Evolutionary conservation across 2,888 invertebrate species (phyloP).

Genomic region (Callinectes sapidus): DNA sequence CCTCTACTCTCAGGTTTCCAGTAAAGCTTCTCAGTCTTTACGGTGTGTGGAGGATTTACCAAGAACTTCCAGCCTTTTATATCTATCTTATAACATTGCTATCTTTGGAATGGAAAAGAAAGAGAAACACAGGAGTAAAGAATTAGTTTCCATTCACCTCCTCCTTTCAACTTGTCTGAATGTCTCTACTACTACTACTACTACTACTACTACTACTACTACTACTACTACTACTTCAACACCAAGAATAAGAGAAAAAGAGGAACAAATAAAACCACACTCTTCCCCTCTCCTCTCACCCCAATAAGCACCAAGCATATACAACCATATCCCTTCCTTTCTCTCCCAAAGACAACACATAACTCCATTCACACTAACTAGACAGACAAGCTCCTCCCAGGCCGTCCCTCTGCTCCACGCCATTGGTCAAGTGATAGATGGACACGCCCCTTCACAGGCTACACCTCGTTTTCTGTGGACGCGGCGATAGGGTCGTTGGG

Average conservation of each 20-base stretch:
- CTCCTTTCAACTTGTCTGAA: no score
- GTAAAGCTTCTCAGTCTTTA: not conserved
- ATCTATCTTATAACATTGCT: no score
- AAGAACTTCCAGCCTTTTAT: no score
- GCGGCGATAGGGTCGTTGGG: not conserved
- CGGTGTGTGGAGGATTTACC: not conserved
- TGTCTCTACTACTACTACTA: slow-evolving; percentile 24
- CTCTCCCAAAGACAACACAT: not conserved
- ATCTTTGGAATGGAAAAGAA: no score
- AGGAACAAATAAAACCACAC: not conserved
- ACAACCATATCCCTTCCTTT: not conserved
- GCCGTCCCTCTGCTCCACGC: not conserved
- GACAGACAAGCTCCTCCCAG: not conserved
- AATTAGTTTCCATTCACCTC: no score
- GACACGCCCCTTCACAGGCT: not conserved
- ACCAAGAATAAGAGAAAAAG: not conserved
- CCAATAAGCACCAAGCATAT: not conserved
- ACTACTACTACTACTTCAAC: slow-evolving; percentile 17
- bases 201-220: slow-evolving; percentile 28
- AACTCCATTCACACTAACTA: not conserved
- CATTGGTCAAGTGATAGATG: not conserved
- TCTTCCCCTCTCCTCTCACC: not conserved
- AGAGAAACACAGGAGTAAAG: no score
- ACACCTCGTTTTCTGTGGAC: not conserved
- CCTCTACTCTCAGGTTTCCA: not conserved